phyloP scores from a whole-genome alignment of 2,797 vertebrate genomes.

The Balearica regulorum region DNA sequence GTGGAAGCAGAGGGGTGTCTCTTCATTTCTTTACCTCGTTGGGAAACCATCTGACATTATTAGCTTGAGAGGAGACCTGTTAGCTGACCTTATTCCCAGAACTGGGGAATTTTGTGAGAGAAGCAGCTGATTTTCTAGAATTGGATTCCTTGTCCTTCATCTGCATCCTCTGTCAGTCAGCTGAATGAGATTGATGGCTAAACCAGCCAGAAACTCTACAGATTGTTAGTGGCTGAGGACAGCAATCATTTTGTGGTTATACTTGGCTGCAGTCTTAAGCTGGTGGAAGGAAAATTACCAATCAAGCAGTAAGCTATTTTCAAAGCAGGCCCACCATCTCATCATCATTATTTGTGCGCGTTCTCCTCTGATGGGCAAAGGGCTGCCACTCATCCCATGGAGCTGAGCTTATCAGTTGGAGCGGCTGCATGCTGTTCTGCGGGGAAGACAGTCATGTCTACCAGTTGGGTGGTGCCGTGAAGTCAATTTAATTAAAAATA shows the following conservation, averaged over 20 bases:
- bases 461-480: background rate
- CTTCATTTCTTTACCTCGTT: background rate
- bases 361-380: background rate
- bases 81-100: background rate
- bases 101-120: background rate
- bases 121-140: background rate
- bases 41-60: background rate
- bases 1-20: background rate
- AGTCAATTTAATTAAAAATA: background rate
- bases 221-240: background rate
- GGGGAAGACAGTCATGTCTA: background rate
- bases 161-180: background rate
- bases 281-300: background rate
- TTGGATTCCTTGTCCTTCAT: background rate
- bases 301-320: background rate
- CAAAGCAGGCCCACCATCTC: background rate
- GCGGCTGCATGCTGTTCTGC: background rate
- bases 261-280: slow-evolving; percentile 2
- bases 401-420: background rate
- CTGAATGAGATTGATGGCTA: background rate
- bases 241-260: background rate
- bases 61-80: background rate
- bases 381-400: background rate
- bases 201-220: background rate
- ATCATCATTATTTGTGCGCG: background rate